Conservation (phyloP, 2,797 vertebrate species). For the Bryconaethiops microstoma region DNA sequence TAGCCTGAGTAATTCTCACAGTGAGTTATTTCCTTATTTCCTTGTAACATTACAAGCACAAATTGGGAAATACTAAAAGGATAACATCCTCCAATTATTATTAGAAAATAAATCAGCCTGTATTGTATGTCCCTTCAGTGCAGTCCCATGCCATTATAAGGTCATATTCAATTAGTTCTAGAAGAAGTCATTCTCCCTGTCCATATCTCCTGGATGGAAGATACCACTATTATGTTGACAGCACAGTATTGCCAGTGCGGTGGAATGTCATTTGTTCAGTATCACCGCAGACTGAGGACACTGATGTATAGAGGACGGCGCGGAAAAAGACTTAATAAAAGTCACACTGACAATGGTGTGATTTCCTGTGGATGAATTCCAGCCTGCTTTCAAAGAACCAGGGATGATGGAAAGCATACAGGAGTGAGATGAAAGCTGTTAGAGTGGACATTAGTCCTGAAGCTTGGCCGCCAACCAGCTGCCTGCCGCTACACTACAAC, state of each 20-base stretch:
- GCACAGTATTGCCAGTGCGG: neutral
- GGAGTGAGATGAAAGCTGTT: constrained; percentile 3
- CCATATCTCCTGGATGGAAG: neutral
- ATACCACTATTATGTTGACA: neutral
- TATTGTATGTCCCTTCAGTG: neutral
- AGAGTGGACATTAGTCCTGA: neutral
- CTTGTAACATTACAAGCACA: no score
- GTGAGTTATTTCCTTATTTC: no score
- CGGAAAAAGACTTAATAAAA: neutral
- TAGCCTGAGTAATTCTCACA: no score
- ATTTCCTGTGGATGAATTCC: constrained; percentile 6
- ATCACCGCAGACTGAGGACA: neutral
- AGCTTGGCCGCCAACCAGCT: neutral
- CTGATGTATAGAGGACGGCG: neutral
- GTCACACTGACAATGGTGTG: neutral
- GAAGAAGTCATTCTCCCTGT: neutral
- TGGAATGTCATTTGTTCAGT: neutral
- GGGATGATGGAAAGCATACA: neutral
- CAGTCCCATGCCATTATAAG: neutral
- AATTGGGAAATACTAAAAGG: no score
- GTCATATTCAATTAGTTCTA: neutral
- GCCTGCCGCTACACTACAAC: neutral
- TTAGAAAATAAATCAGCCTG: no score
- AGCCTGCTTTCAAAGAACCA: neutral
- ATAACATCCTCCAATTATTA: no score